These are phyloP conservation scores for Eupithecia inturbata DNA, from an alignment of 2,888 invertebrate genomes.

Conservation along the genomic window DNA sequence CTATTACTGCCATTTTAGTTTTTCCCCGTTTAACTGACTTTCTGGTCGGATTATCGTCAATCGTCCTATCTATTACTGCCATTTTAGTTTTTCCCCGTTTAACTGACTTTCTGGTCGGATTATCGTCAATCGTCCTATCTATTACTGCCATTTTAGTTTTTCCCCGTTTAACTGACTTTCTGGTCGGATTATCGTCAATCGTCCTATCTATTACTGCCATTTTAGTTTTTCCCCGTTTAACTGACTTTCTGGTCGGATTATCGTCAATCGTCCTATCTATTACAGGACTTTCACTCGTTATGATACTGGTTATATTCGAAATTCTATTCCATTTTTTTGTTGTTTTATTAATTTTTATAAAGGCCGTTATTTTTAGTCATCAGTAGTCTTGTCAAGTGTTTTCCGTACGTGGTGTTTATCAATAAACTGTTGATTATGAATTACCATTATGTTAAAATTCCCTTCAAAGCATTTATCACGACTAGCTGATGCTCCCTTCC, in stretches of 20 bases:
- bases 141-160: slow-evolving; percentile 3
- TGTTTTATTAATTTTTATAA: neutral
- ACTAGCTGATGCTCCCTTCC: slow-evolving; percentile 5
- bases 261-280: neutral
- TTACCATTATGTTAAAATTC: neutral
- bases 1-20: slow-evolving; percentile 1
- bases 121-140: neutral
- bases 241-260: neutral
- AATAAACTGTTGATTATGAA: slow-evolving; percentile 1
- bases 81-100: slow-evolving; percentile 8
- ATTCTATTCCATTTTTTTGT: neutral
- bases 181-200: neutral
- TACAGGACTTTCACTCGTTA: neutral
- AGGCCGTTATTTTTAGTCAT: neutral
- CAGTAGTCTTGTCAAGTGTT: neutral
- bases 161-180: neutral
- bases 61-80: neutral
- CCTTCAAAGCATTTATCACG: neutral
- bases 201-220: neutral
- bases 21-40: neutral
- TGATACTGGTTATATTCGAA: neutral
- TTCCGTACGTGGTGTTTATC: neutral
- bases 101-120: neutral
- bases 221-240: slow-evolving; percentile 6
- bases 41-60: neutral